Percentiles rank a stretch among this genome's conserved stretches.
Evolutionary conservation across 2,888 invertebrate species (phyloP).

Genomic region (Polyommatus iphigenia): DNA sequence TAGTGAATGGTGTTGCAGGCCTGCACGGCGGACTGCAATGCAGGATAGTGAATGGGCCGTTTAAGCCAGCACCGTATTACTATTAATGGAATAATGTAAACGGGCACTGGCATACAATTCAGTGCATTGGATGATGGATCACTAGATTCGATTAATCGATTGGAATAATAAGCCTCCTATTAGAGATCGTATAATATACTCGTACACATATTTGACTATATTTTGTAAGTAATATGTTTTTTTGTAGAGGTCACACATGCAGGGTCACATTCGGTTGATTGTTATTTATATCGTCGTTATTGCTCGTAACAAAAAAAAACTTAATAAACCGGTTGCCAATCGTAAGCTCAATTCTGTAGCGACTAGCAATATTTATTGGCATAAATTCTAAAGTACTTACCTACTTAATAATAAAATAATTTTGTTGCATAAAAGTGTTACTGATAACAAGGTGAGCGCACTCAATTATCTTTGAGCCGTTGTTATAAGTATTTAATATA

Average conservation of each 20-base stretch:
- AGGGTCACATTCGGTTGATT: neutral
- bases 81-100: too few relatives aligned
- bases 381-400: neutral
- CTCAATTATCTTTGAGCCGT: neutral
- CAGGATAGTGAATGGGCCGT: too few relatives aligned
- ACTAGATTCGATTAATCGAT: too few relatives aligned
- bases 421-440: neutral
- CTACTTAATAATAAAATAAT: neutral
- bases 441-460: neutral
- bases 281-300: neutral
- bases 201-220: neutral
- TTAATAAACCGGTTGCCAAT: neutral
- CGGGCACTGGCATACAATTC: too few relatives aligned
- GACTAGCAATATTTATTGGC: neutral
- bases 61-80: too few relatives aligned
- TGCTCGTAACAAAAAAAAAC: neutral
- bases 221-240: neutral
- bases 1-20: too few relatives aligned
- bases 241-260: neutral
- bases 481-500: too few relatives aligned
- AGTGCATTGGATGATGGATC: too few relatives aligned
- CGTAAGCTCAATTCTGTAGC: neutral
- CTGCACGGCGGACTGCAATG: too few relatives aligned
- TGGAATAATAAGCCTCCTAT: too few relatives aligned
- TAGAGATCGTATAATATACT: neutral